Evolutionary conservation across 2,797 vertebrate species (phyloP), one percentile per base, ranked within the genome.

Genomic region (Sebastiscus tertius): DNA sequence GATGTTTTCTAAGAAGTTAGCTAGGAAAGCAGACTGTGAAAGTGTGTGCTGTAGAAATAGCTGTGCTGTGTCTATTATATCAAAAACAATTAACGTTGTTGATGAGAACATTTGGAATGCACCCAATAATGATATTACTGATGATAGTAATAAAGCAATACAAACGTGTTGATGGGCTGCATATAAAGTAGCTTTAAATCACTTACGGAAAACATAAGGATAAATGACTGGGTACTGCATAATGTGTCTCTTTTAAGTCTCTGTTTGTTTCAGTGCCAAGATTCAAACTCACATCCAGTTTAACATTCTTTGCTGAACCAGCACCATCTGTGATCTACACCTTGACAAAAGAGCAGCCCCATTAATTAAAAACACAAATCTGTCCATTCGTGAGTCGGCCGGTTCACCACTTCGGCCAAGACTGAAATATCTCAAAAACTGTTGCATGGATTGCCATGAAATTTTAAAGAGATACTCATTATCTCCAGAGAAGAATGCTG

Each of bases 111-210:
- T 86, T 84, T 77, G 68, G 52, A 79, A 77, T 20, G 56, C 61
- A 63, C 77, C 72, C 78, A 87, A 73, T 71, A 79, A 77, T 54
- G n/a, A 77, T 49, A 76, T 71, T 33, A 65, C 24, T 42, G 65
- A 66, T 65, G 58, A 75, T 79, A 62, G 72, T 81, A 79, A 88
- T 85, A 61, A 91, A 90, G 84, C 88, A 92, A 89, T 89, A 89
- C 49, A 72, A 74, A 87, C 56, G 74, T 58, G 62, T 60, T 65
- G 6, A 66, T 64, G 61, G 29, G 62, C 52, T 29, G 26, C 64
- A 76, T 77, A 67, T 64, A 55, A 49, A n/a, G 14, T 20, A 42
- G 71, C 46, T 80, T 83, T 56, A 54, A 75, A 27, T 81, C 72
- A 72, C 60, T 59, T n/a, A 36, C 5, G 20, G 9, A 52, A 77